Evolutionary conservation across 2,797 vertebrate genomes (phyloP).

Genomic region (Notolabrus celidotus): DNA sequence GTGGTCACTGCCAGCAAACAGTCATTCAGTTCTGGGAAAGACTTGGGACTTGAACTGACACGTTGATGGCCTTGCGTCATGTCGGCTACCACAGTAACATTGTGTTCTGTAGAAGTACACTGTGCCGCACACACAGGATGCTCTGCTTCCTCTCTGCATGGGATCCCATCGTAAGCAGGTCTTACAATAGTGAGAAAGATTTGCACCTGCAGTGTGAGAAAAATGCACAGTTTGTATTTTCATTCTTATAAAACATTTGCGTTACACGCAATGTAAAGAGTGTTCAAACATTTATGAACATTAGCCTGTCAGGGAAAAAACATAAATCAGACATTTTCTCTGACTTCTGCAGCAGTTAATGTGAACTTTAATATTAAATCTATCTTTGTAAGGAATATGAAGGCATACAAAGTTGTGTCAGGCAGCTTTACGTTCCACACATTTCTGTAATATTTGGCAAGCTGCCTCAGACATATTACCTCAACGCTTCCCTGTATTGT

Average conservation of each 20-base stretch:
- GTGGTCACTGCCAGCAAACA: slow-evolving; percentile 19
- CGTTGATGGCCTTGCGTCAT: slow-evolving; percentile 31
- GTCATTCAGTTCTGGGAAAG: slow-evolving; percentile 48
- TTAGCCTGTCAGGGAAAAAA: not conserved
- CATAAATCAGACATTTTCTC: not conserved
- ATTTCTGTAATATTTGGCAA: not conserved
- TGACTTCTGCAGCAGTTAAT: too few relatives aligned
- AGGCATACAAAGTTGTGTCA: not conserved
- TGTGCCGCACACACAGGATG: slow-evolving; percentile 42
- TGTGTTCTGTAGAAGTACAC: slow-evolving; percentile 1
- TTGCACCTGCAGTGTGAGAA: not conserved
- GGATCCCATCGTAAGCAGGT: not conserved
- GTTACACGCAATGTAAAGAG: not conserved
- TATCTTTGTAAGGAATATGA: not conserved
- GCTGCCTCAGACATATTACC: slow-evolving; percentile 8
- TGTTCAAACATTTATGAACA: not conserved
- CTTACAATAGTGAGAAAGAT: slow-evolving; percentile 18
- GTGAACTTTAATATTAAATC: not conserved
- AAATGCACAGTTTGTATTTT: not conserved
- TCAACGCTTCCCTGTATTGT: not conserved
- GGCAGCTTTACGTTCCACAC: slow-evolving; percentile 4
- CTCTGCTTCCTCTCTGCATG: slow-evolving; percentile 40
- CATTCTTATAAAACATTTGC: not conserved
- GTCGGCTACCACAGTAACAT: slow-evolving; percentile 5
- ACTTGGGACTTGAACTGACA: slow-evolving; percentile 25